phyloP scores from a whole-genome alignment of 2,113 vertebrate species.

The Hyaena hyaena region DNA sequence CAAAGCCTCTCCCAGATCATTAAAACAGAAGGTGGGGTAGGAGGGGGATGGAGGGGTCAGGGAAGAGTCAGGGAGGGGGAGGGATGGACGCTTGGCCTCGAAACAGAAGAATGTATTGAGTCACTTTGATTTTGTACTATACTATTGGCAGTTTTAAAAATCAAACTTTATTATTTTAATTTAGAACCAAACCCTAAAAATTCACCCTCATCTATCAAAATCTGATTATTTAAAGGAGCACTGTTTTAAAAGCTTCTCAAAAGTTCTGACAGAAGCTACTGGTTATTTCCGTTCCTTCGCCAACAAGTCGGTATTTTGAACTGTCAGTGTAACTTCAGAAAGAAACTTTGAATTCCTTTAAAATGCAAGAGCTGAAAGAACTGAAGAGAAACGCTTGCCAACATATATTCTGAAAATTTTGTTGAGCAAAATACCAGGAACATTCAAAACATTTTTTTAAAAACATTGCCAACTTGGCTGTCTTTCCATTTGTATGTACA shows the following conservation, averaged over 20 bases:
- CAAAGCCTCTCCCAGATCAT: neutral
- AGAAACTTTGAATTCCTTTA: neutral
- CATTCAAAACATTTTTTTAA: neutral
- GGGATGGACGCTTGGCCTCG: neutral
- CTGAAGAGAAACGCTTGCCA: neutral
- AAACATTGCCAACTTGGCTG: neutral
- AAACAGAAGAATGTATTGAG: neutral
- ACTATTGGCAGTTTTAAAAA: neutral
- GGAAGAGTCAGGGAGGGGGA: rapidly evolving
- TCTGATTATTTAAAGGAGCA: neutral
- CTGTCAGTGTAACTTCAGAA: neutral
- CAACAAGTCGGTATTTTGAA: neutral
- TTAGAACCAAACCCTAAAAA: neutral
- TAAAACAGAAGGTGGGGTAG: neutral
- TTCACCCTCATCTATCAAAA: neutral
- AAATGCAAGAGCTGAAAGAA: neutral
- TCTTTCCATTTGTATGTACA: neutral
- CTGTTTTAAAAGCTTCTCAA: neutral
- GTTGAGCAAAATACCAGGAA: neutral
- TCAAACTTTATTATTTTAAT: neutral
- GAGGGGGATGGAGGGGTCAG: rapidly evolving
- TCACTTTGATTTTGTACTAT: neutral
- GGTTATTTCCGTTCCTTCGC: neutral
- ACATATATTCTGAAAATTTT: slow-evolving; percentile 7
- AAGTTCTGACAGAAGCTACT: neutral